Conservation (phyloP, 2,113 vertebrate species). For the Eudyptes chrysolophus region DNA sequence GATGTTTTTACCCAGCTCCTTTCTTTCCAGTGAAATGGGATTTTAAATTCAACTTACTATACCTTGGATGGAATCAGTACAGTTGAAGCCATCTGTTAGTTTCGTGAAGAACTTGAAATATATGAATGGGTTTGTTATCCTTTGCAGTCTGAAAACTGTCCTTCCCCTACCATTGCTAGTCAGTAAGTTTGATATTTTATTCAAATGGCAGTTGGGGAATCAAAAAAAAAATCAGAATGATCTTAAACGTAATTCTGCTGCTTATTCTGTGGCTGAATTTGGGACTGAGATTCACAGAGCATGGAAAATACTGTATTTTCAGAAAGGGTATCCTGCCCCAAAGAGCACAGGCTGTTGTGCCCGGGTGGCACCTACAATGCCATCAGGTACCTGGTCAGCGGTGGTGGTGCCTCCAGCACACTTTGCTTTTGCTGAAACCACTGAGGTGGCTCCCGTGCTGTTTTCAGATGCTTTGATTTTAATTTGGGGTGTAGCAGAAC, state of each 20-base stretch:
- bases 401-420: not conserved
- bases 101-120: not conserved
- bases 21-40: not conserved
- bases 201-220: not conserved
- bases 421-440: not conserved
- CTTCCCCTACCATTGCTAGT: not conserved
- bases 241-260: not conserved
- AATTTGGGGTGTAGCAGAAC: not conserved
- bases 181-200: not conserved
- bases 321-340: not conserved
- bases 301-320: not conserved
- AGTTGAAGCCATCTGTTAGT: not conserved
- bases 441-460: not conserved
- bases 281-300: not conserved
- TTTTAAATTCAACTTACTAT: not conserved
- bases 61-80: not conserved
- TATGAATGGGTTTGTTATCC: fast-evolving
- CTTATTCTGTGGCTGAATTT: not conserved
- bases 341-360: not conserved
- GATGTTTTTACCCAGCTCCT: not conserved
- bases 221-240: not conserved
- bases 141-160: not conserved
- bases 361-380: not conserved
- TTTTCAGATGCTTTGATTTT: not conserved
- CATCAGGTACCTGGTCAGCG: fast-evolving